phyloP scores from a whole-genome alignment of 2,113 vertebrate genomes.

The Ictalurus furcatus region DNA sequence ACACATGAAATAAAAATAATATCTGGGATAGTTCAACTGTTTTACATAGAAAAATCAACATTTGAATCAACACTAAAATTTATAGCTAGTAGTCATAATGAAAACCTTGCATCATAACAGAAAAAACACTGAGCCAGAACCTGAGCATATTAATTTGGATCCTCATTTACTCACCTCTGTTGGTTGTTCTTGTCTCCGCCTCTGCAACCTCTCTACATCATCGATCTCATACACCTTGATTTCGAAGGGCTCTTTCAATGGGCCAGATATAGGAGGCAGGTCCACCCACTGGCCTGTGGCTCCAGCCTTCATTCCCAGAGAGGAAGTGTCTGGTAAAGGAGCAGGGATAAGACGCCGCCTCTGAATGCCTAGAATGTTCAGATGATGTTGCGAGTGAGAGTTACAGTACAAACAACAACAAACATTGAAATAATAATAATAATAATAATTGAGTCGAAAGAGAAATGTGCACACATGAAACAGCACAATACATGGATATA shows the following conservation, averaged over 20 bases:
- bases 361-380: slow-evolving; percentile 80
- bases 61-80: neutral
- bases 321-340: slow-evolving; percentile 85
- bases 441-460: neutral
- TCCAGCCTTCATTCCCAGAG: slow-evolving; percentile 84
- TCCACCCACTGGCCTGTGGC: slow-evolving; percentile 93
- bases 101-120: neutral
- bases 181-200: slow-evolving; percentile 81
- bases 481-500: neutral
- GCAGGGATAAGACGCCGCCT: slow-evolving; percentile 89
- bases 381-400: neutral
- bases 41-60: neutral
- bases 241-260: slow-evolving; percentile 95
- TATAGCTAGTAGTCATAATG: neutral
- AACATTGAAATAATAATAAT: neutral
- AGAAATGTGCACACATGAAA: neutral
- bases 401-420: neutral
- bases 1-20: neutral
- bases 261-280: slow-evolving; percentile 88
- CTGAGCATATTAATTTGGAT: neutral
- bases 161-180: slow-evolving; percentile 78
- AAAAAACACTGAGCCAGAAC: neutral
- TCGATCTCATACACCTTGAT: slow-evolving; percentile 99
- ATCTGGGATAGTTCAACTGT: neutral
- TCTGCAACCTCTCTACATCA: slow-evolving; percentile 91